Conservation (phyloP, 1,140 invertebrate species). For the Neodiprion virginianus region DNA sequence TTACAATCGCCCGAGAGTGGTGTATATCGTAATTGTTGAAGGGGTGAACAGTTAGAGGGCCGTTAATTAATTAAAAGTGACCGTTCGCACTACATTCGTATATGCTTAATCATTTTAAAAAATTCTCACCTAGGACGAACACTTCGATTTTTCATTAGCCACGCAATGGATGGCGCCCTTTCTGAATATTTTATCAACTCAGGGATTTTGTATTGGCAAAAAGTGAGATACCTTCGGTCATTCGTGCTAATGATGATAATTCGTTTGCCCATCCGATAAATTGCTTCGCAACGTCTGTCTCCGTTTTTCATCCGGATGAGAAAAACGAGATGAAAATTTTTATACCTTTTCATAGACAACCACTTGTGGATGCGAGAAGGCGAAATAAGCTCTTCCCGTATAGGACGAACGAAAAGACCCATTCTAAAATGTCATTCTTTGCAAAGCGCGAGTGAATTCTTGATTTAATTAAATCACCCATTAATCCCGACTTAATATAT, state of each 20-base stretch:
- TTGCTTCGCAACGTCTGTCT: neutral
- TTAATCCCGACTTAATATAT: neutral
- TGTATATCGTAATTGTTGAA: neutral
- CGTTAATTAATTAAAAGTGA: neutral
- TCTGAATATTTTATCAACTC: conserved; percentile 26
- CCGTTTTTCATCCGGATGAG: neutral
- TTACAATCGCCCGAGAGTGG: neutral
- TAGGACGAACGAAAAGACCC: neutral
- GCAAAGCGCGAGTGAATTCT: conserved; percentile 29
- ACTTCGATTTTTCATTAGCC: conserved; percentile 34
- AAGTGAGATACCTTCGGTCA: too few relatives aligned
- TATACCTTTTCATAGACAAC: conserved; percentile 36
- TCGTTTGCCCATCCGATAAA: neutral
- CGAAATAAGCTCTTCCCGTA: conserved; percentile 15
- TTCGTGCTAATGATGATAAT: too few relatives aligned
- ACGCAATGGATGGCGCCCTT: conserved; percentile 28
- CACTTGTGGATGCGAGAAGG: conserved; percentile 51
- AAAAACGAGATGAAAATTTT: neutral
- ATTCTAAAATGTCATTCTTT: conserved; percentile 38
- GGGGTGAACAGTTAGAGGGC: neutral
- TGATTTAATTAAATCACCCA: conserved; percentile 5
- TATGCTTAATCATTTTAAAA: neutral
- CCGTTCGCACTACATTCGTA: neutral
- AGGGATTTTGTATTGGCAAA: neutral
- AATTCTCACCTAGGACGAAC: conserved; percentile 13